A percentile compares a stretch with the other conserved stretches of the same genome.
Evolutionary conservation across 1,140 invertebrate genomes (phyloP).

Genomic region (Macrostomum lignano): DNA sequence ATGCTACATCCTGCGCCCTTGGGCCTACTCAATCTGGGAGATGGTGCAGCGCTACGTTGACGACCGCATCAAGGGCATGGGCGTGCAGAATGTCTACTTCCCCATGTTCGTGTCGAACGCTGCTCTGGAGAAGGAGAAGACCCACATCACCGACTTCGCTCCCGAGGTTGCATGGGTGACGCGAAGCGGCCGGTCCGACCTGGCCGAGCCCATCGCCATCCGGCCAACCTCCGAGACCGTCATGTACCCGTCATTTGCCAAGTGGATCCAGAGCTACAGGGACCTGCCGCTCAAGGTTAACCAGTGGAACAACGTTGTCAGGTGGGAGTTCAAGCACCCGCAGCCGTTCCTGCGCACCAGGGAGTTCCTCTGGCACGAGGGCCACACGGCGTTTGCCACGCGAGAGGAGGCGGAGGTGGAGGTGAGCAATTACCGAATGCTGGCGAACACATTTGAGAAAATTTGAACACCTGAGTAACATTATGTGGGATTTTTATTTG

Average conservation of each 20-base stretch:
- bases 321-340: slow-evolving; percentile 97
- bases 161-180: slow-evolving; percentile 98
- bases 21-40: slow-evolving; percentile 91
- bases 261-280: slow-evolving; percentile 90
- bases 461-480: too few species aligned
- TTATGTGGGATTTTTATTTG: too few species aligned
- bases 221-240: slow-evolving; percentile 93
- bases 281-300: slow-evolving; percentile 81
- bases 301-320: slow-evolving; percentile 96
- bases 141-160: slow-evolving; percentile 84
- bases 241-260: slow-evolving; percentile 93
- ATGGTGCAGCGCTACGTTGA: slow-evolving; percentile 62
- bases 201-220: slow-evolving; percentile 90
- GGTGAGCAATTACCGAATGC: too few species aligned
- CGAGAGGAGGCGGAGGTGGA: slow-evolving; percentile 58
- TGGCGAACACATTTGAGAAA: too few species aligned
- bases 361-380: slow-evolving; percentile 98
- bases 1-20: slow-evolving; percentile 84
- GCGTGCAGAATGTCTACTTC: slow-evolving; percentile 88
- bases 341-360: slow-evolving; percentile 84
- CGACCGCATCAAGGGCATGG: slow-evolving; percentile 55
- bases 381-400: slow-evolving; percentile 67
- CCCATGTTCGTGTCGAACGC: slow-evolving; percentile 77
- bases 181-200: slow-evolving; percentile 61
- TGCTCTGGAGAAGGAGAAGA: slow-evolving; percentile 74